These are phyloP conservation scores for Hylaea fasciaria DNA, from an alignment of 2,888 invertebrate species.

Conservation along the genomic window DNA sequence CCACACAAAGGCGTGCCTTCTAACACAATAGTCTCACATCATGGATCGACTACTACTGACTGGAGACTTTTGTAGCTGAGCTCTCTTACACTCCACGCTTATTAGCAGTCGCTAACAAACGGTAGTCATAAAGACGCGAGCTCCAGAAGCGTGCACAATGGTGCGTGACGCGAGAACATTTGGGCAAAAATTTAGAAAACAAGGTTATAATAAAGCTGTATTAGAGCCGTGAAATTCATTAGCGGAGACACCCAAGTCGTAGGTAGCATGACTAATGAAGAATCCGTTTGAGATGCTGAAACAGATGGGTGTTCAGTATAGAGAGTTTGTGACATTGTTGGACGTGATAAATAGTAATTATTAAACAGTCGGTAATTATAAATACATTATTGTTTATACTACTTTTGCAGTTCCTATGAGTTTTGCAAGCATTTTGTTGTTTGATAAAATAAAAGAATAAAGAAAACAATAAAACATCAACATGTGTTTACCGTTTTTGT, in stretches of 20 bases:
- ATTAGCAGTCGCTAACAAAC: constrained; percentile 14
- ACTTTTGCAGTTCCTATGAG: no score
- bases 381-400: no score
- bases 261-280: constrained; percentile 57
- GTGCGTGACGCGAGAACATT: constrained; percentile 52
- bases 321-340: background rate
- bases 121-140: constrained; percentile 17
- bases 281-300: constrained; percentile 48
- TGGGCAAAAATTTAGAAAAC: constrained; percentile 57
- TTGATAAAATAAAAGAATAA: no score
- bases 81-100: constrained; percentile 5
- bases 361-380: no score
- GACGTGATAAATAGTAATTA: no score
- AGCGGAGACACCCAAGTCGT: constrained; percentile 73
- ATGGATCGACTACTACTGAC: constrained; percentile 2
- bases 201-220: constrained; percentile 55
- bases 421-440: no score
- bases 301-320: constrained; percentile 27
- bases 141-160: constrained; percentile 55
- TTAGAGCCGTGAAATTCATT: constrained; percentile 71
- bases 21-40: constrained; percentile 9
- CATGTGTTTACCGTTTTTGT: no score
- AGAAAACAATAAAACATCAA: no score
- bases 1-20: constrained; percentile 1
- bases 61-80: background rate